Conservation (phyloP, 2,888 invertebrate genomes). For the Drosophila phalerata region DNA sequence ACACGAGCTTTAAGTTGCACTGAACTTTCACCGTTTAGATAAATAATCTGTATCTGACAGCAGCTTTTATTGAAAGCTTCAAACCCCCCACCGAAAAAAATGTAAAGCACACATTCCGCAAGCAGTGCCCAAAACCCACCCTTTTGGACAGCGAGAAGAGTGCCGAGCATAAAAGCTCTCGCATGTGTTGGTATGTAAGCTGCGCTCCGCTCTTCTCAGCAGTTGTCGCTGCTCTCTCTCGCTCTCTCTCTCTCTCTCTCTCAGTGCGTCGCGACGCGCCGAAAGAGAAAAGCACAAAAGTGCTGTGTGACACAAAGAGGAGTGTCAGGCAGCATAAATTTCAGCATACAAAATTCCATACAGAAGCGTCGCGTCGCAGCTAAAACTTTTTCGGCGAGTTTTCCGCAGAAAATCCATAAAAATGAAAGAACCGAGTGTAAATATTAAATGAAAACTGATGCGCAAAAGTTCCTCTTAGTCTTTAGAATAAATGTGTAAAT, state of each 20-base stretch:
- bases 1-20: conserved; percentile 1
- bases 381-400: conserved; percentile 71
- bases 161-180: conserved; percentile 51
- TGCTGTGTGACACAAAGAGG: conserved; percentile 75
- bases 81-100: conserved; percentile 45
- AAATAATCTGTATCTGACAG: conserved; percentile 2
- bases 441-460: conserved; percentile 57
- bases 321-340: conserved; percentile 79
- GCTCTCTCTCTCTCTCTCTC: conserved; percentile 15
- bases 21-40: conserved; percentile 2
- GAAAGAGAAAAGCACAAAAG: conserved; percentile 48
- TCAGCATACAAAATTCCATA: conserved; percentile 78
- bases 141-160: conserved; percentile 9
- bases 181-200: conserved; percentile 67
- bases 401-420: conserved; percentile 72
- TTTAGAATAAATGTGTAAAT: conserved; percentile 54
- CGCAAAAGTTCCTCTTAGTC: conserved; percentile 78
- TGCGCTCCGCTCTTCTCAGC: conserved; percentile 44
- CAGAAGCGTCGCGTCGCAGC: conserved; percentile 69
- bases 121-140: conserved; percentile 61
- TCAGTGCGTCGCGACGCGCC: conserved; percentile 24
- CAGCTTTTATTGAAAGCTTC: conserved; percentile 57
- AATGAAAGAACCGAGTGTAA: conserved; percentile 67
- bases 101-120: conserved; percentile 9
- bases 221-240: conserved; percentile 23